A percentile compares a stretch with the other conserved stretches of the same genome.
Conservation (phyloP, 2,113 vertebrate species). For the Catharus fuscescens region DNA sequence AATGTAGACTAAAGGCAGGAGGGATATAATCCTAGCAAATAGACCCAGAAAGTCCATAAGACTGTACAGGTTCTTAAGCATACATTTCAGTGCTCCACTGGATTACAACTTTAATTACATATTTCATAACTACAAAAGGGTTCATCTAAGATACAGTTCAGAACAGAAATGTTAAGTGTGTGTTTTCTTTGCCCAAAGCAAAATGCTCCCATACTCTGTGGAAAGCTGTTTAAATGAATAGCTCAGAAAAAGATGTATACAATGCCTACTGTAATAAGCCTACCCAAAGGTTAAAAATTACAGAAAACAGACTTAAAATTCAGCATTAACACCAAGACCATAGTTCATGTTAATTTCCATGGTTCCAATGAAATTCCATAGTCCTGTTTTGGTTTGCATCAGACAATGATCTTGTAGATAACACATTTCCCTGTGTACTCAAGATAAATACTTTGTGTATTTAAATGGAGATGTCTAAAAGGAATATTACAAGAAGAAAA, state of each 20-base stretch:
- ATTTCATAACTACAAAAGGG: slow-evolving; percentile 9
- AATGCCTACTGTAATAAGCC: background rate
- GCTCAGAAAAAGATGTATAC: background rate
- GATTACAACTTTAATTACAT: slow-evolving; percentile 27
- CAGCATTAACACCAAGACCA: background rate
- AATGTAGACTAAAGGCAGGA: background rate
- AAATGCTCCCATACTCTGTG: background rate
- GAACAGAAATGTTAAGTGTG: slow-evolving; percentile 20
- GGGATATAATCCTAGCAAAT: background rate
- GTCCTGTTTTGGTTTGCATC: background rate
- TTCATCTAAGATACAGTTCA: slow-evolving; percentile 22
- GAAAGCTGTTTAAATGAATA: slow-evolving; percentile 33
- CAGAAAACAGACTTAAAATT: slow-evolving; percentile 21
- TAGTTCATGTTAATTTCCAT: background rate
- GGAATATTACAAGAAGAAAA: background rate
- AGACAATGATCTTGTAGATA: background rate
- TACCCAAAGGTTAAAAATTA: slow-evolving; percentile 35
- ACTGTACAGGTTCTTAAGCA: background rate
- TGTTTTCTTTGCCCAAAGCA: background rate
- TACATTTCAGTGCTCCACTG: background rate
- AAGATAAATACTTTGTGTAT: background rate
- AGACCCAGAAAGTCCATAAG: background rate
- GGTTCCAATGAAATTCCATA: background rate
- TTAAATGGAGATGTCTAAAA: slow-evolving; percentile 11
- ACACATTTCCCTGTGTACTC: background rate